Conservation (phyloP, 2,888 invertebrate species). For the Oegoconia quadripuncta region DNA sequence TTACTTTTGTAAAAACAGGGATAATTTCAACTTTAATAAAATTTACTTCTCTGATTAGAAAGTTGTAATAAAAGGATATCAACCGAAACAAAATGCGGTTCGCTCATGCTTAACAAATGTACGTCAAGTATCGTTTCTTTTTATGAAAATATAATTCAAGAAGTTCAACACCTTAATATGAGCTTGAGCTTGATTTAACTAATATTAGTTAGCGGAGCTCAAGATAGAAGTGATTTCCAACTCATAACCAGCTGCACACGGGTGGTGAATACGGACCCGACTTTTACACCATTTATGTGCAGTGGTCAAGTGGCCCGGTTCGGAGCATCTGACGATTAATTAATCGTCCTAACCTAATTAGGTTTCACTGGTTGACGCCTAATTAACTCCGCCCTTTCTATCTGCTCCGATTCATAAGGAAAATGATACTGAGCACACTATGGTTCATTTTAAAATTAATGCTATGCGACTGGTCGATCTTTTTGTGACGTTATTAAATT, state of each 20-base stretch:
- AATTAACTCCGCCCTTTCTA: constrained; percentile 41
- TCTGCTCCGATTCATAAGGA: constrained; percentile 27
- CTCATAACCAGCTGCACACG: too few species aligned
- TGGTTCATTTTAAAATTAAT: neutral
- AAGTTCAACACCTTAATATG: too few species aligned
- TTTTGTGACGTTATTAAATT: constrained; percentile 8
- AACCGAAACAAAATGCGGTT: constrained; percentile 19
- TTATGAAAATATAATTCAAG: constrained; percentile 30
- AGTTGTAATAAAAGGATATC: constrained; percentile 16
- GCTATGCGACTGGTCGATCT: neutral
- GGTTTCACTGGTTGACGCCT: constrained; percentile 43
- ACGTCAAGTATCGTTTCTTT: constrained; percentile 25
- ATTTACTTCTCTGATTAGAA: constrained; percentile 9
- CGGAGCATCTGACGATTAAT: constrained; percentile 40
- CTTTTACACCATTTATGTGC: neutral
- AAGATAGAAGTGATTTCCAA: too few species aligned
- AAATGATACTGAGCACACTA: constrained; percentile 1
- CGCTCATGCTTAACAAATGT: too few species aligned
- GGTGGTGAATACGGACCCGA: neutral
- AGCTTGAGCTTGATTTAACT: too few species aligned
- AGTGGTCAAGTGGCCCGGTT: constrained; percentile 12
- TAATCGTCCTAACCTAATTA: too few species aligned
- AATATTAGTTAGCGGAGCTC: too few species aligned
- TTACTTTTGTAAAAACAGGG: too few species aligned
- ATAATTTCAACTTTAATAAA: constrained; percentile 10